A percentile compares a stretch with the other conserved stretches of the same genome.
phyloP scores from a whole-genome alignment of 2,113 vertebrate genomes.

The Entelurus aequoreus region DNA sequence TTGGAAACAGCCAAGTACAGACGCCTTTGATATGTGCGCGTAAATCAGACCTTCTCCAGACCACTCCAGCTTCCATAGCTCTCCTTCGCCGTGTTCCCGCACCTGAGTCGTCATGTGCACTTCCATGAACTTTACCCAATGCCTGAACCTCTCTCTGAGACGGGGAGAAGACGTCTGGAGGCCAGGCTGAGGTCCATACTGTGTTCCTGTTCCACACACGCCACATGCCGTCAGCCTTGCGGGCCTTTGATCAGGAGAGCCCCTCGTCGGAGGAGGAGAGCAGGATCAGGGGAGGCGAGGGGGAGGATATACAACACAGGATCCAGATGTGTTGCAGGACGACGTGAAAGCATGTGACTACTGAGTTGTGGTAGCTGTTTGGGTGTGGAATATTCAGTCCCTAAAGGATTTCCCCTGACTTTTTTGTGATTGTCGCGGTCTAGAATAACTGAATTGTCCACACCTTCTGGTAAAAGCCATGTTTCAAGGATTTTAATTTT shows the following conservation, averaged over 20 bases:
- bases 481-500: too few species aligned
- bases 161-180: conserved; percentile 11
- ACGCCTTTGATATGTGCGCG: conserved; percentile 64
- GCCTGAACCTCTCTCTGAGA: conserved; percentile 3
- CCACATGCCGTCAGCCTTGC: conserved; percentile 46
- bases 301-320: conserved; percentile 62
- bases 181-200: conserved; percentile 19
- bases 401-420: too few species aligned
- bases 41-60: conserved; percentile 53
- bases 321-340: conserved; percentile 64
- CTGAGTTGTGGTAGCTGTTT: conserved; percentile 26
- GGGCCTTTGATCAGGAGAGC: conserved; percentile 60
- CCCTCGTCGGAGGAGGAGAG: conserved; percentile 52
- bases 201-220: conserved; percentile 37
- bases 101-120: background rate
- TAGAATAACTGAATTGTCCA: too few species aligned
- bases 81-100: conserved; percentile 10
- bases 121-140: background rate
- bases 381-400: background rate
- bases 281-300: conserved; percentile 48
- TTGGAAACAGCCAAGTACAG: conserved; percentile 68
- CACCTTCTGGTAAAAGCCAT: too few species aligned
- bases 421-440: too few species aligned
- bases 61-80: conserved; percentile 25
- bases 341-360: conserved; percentile 59